Percentiles rank a stretch among this genome's conserved stretches.
phyloP scores from a whole-genome alignment of 2,113 vertebrate genomes.

The Pogona vitticeps region DNA sequence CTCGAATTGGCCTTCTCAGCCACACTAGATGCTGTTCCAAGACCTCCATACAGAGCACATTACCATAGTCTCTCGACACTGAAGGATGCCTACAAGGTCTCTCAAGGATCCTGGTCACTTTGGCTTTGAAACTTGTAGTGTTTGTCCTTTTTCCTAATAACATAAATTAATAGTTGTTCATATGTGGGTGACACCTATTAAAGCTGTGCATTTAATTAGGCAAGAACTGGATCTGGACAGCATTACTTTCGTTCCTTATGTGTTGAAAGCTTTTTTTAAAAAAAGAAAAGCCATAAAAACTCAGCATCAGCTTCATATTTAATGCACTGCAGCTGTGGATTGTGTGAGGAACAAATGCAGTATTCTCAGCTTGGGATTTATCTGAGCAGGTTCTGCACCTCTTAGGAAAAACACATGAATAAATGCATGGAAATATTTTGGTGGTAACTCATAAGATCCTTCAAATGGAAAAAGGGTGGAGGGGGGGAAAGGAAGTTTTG shows the following conservation, averaged over 20 bases:
- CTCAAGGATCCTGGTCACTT: background rate
- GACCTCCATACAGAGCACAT: too few species aligned
- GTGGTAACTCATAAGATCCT: conserved; percentile 2
- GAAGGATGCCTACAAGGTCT: too few species aligned
- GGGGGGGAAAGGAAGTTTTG: background rate
- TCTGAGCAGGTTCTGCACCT: background rate
- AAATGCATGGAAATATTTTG: conserved; percentile 12
- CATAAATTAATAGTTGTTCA: background rate
- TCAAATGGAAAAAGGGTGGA: background rate
- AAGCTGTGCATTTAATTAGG: background rate
- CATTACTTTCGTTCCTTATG: background rate
- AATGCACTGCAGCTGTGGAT: background rate
- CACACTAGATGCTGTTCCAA: too few species aligned
- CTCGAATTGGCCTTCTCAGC: too few species aligned
- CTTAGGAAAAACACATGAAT: background rate
- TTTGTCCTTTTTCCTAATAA: too few species aligned
- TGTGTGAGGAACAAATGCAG: background rate
- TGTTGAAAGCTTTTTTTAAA: background rate
- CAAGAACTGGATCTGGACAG: background rate
- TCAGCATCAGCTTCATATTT: conserved; percentile 13
- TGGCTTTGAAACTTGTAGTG: background rate
- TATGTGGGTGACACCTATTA: background rate
- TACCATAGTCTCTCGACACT: too few species aligned
- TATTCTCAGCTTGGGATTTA: conserved; percentile 11
- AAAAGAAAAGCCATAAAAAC: background rate